Evolutionary conservation across 1,140 invertebrate species (phyloP).

Genomic region (Drosophila ficusphila): DNA sequence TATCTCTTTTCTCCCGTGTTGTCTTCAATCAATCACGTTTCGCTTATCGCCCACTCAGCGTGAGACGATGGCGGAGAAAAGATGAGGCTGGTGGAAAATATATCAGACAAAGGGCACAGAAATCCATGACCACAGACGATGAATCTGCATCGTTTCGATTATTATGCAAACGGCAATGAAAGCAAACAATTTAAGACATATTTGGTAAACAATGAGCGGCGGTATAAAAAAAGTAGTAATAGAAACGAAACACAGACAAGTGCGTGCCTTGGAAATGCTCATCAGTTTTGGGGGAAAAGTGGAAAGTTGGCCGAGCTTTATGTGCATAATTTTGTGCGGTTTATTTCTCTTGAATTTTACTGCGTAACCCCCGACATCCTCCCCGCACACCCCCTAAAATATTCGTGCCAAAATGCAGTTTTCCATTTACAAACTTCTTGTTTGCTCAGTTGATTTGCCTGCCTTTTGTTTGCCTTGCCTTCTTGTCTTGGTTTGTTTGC

Average conservation of each 20-base stretch:
- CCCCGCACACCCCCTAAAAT: neutral
- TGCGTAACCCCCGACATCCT: constrained; percentile 45
- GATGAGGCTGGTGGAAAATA: constrained; percentile 16
- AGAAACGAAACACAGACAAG: constrained; percentile 39
- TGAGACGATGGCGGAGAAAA: constrained; percentile 3
- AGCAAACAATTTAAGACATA: constrained; percentile 38
- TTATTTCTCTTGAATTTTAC: constrained; percentile 33
- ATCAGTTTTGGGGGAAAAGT: constrained; percentile 52
- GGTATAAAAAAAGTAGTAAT: constrained; percentile 3
- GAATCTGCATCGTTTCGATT: constrained; percentile 30
- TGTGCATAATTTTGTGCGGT: constrained; percentile 60
- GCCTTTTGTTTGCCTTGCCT: constrained; percentile 36
- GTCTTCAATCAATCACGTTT: constrained; percentile 66
- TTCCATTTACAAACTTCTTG: constrained; percentile 53
- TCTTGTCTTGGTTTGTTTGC: constrained; percentile 30
- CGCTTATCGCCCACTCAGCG: constrained; percentile 20
- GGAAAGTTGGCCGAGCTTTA: constrained; percentile 55
- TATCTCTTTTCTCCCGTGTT: constrained; percentile 15
- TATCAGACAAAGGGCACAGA: constrained; percentile 30
- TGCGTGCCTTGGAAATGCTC: constrained; percentile 67
- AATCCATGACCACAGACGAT: constrained; percentile 51
- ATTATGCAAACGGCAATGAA: constrained; percentile 46
- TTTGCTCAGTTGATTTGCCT: constrained; percentile 39
- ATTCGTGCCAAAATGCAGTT: constrained; percentile 75
- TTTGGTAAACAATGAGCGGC: constrained; percentile 51